A percentile compares a stretch with the other conserved stretches of the same genome.
Evolutionary conservation across 1,140 invertebrate genomes (phyloP).

Genomic region (Lordiphosa mommai): DNA sequence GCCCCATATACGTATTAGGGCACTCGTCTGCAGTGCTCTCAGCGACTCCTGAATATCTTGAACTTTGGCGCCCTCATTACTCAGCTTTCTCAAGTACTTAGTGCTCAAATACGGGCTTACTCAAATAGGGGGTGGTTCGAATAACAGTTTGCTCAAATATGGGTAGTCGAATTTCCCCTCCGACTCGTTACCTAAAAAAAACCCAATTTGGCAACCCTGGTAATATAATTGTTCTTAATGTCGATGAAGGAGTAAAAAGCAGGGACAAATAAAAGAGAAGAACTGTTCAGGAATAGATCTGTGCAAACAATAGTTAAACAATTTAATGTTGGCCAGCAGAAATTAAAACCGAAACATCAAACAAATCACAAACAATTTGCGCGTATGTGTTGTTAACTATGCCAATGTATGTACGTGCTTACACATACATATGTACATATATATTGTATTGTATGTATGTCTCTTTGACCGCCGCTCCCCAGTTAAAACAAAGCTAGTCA

Average conservation of each 20-base stretch:
- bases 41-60: too few species aligned
- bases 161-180: background rate
- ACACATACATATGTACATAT: slow-evolving; percentile 10
- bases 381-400: background rate
- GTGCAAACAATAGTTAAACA: slow-evolving; percentile 1
- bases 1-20: too few species aligned
- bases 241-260: background rate
- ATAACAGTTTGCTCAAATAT: too few species aligned
- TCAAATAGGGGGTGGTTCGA: too few species aligned
- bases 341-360: slow-evolving; percentile 1
- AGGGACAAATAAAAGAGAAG: slow-evolving; percentile 3
- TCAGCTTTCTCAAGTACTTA: too few species aligned
- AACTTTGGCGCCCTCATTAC: too few species aligned
- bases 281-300: background rate
- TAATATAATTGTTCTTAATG: background rate
- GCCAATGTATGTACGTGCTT: slow-evolving; percentile 1
- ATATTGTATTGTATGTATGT: background rate
- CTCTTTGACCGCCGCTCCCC: background rate
- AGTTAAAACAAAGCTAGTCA: background rate
- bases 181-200: background rate
- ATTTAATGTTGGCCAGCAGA: background rate
- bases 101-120: too few species aligned
- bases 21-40: too few species aligned
- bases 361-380: background rate
- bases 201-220: background rate